Conservation (phyloP, 2,888 invertebrate genomes). For the Seladonia tumulorum region DNA sequence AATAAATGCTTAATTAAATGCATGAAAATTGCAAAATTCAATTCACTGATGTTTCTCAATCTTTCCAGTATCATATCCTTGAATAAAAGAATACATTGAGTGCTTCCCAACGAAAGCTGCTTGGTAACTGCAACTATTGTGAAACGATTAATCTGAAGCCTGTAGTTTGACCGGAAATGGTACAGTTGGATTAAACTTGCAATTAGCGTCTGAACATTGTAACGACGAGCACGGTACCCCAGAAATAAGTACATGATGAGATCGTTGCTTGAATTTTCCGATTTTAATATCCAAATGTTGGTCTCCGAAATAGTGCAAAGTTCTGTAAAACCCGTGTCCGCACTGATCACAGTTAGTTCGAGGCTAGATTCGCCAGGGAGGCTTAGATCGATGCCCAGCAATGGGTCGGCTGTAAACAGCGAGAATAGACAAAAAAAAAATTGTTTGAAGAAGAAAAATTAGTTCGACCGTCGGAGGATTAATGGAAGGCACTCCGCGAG, state of each 20-base stretch:
- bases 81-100: no score
- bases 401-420: neutral
- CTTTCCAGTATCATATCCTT: neutral
- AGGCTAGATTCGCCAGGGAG: neutral
- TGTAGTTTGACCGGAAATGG: neutral
- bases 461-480: neutral
- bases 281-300: neutral
- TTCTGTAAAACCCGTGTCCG: neutral
- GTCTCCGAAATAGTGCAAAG: neutral
- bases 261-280: neutral
- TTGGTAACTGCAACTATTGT: neutral
- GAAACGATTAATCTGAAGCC: neutral
- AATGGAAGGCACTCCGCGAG: neutral
- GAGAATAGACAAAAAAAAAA: neutral
- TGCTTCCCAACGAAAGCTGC: no score
- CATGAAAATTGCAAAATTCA: no score
- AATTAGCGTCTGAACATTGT: no score
- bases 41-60: no score
- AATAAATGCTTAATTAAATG: no score
- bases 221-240: no score
- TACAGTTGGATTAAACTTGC: no score
- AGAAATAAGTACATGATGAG: neutral
- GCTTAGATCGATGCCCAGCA: neutral
- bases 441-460: slow-evolving; percentile 7
- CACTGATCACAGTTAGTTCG: neutral